Conservation (phyloP, 2,888 invertebrate species). For the Dryadula phaetusa region DNA sequence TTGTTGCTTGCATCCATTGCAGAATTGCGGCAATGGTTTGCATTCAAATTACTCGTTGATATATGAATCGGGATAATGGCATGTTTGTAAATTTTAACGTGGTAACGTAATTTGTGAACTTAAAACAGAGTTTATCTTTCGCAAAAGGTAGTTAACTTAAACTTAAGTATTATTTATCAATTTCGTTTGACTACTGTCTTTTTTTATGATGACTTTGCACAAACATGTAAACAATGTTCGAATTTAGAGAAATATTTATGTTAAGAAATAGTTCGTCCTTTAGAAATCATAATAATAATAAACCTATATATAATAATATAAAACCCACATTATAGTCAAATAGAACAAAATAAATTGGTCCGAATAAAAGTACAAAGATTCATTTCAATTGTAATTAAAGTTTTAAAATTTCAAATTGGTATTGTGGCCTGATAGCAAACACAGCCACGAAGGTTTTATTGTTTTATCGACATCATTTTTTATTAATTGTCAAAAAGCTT, state of each 20-base stretch:
- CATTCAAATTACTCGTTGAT: conserved; percentile 43
- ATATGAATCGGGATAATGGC: conserved; percentile 25
- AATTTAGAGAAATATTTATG: too few relatives aligned
- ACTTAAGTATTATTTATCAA: not conserved
- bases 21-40: conserved; percentile 40
- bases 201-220: too few relatives aligned
- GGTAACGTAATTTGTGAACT: not conserved
- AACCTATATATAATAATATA: too few relatives aligned
- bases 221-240: too few relatives aligned
- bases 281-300: too few relatives aligned
- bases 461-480: conserved; percentile 49
- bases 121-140: not conserved
- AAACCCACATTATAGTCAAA: too few relatives aligned
- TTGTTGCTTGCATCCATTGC: conserved; percentile 61
- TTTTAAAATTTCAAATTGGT: not conserved
- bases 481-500: conserved; percentile 79
- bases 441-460: conserved; percentile 42
- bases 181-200: not conserved
- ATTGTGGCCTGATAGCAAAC: conserved; percentile 9
- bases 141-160: too few relatives aligned
- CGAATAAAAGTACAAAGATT: not conserved
- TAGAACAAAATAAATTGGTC: not conserved
- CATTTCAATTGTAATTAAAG: not conserved
- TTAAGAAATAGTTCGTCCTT: too few relatives aligned
- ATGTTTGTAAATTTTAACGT: not conserved